phyloP scores from a whole-genome alignment of 1,140 invertebrate species.

The Daktulosphaira vitifoliae region DNA sequence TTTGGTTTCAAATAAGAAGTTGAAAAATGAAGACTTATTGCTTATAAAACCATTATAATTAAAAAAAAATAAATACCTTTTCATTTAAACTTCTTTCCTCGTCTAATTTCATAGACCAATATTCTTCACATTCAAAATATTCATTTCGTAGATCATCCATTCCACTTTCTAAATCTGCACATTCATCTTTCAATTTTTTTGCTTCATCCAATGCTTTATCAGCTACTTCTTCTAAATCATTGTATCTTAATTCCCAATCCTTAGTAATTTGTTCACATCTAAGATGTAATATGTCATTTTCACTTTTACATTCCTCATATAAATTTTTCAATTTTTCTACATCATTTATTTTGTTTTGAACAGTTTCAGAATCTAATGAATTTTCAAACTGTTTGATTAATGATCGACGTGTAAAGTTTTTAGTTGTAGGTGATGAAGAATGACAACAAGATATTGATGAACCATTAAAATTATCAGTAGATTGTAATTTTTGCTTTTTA shows the following conservation, averaged over 20 bases:
- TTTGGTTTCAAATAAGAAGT: too few relatives aligned
- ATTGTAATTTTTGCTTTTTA: neutral
- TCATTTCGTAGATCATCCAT: conserved; percentile 63
- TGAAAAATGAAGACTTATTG: too few relatives aligned
- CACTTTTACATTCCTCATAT: conserved; percentile 6
- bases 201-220: conserved; percentile 23
- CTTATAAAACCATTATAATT: too few relatives aligned
- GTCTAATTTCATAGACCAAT: conserved; percentile 67
- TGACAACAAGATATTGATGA: neutral
- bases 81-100: conserved; percentile 67
- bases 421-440: conserved; percentile 10
- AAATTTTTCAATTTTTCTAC: conserved; percentile 11
- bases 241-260: conserved; percentile 12
- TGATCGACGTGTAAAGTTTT: conserved; percentile 1
- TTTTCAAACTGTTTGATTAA: conserved; percentile 25
- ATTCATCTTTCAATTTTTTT: conserved; percentile 48
- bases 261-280: neutral
- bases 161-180: conserved; percentile 58
- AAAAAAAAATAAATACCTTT: conserved; percentile 42
- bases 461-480: neutral
- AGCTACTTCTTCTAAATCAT: conserved; percentile 6
- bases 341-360: neutral
- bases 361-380: neutral
- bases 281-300: neutral
- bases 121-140: conserved; percentile 76